Conservation (phyloP, 2,888 invertebrate genomes). For the Polydrusus cervinus region DNA sequence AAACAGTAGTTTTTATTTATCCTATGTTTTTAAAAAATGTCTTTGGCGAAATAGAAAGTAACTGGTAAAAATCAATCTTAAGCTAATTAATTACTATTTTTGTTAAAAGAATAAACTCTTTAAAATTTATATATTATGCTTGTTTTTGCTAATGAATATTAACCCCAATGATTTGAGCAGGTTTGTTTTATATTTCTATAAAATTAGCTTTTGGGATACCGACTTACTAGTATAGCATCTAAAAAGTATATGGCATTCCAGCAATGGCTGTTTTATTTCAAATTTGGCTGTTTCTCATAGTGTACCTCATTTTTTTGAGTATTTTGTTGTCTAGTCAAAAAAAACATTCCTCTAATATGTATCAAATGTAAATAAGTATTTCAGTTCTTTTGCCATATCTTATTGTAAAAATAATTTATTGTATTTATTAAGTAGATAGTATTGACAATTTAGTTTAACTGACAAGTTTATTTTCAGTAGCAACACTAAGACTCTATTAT, state of each 20-base stretch:
- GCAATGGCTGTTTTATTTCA: conserved; percentile 38
- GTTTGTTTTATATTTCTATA: too few species aligned
- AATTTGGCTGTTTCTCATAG: conserved; percentile 46
- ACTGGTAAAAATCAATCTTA: too few species aligned
- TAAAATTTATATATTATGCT: too few species aligned
- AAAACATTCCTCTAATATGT: conserved; percentile 38
- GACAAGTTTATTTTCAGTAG: conserved; percentile 8
- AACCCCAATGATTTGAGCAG: too few species aligned
- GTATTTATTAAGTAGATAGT: conserved; percentile 42
- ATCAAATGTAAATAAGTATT: conserved; percentile 50
- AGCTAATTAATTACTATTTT: too few species aligned
- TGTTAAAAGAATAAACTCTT: too few species aligned
- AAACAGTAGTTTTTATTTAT: too few species aligned
- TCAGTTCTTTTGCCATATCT: conserved; percentile 50
- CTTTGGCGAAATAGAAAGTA: too few species aligned
- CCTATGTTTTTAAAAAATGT: too few species aligned
- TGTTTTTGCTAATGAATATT: too few species aligned
- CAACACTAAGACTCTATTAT: conserved; percentile 11
- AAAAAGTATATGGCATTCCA: conserved; percentile 39
- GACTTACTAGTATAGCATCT: not conserved
- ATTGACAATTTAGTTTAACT: conserved; percentile 27
- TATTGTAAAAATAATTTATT: conserved; percentile 52
- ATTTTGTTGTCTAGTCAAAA: conserved; percentile 45
- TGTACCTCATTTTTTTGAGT: conserved; percentile 43
- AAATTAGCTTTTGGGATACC: conserved; percentile 23